Evolutionary conservation across 2,888 invertebrate species (phyloP).

Genomic region (Polietes domitor): DNA sequence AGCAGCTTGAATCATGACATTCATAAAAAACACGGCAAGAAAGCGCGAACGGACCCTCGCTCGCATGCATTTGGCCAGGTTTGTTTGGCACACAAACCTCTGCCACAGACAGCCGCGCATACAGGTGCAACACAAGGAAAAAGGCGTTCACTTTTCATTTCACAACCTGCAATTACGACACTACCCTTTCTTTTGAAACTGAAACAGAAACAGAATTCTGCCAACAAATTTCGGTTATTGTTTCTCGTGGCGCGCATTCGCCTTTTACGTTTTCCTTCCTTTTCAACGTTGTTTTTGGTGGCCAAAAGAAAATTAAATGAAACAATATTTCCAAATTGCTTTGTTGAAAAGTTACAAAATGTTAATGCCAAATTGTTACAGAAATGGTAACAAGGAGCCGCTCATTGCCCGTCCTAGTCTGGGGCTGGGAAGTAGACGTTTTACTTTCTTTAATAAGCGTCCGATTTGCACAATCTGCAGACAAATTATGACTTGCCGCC

Average conservation of each 20-base stretch:
- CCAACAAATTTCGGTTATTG: conserved; percentile 18
- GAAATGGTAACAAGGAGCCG: conserved; percentile 49
- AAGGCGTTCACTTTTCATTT: conserved; percentile 61
- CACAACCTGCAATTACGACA: conserved; percentile 28
- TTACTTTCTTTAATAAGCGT: background rate
- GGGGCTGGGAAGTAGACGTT: background rate
- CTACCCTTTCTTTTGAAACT: conserved; percentile 13
- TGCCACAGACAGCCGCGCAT: background rate
- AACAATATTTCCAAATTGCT: conserved; percentile 51
- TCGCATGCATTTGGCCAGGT: background rate
- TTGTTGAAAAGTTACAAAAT: conserved; percentile 9
- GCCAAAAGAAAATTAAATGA: conserved; percentile 41
- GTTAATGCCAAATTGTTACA: conserved; percentile 47
- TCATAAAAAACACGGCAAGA: conserved; percentile 8
- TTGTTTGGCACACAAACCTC: conserved; percentile 3
- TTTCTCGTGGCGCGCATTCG: background rate
- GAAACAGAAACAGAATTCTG: background rate
- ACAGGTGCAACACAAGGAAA: conserved; percentile 32
- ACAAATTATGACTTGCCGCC: conserved; percentile 21
- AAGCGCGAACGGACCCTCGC: background rate
- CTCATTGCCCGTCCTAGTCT: background rate
- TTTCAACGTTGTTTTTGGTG: conserved; percentile 11
- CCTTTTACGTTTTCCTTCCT: background rate
- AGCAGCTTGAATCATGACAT: conserved; percentile 40
- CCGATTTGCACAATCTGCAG: background rate